Base-by-base conservation (phyloP, 2,797 vertebrate species). In the Danio jaintianensis region DNA sequence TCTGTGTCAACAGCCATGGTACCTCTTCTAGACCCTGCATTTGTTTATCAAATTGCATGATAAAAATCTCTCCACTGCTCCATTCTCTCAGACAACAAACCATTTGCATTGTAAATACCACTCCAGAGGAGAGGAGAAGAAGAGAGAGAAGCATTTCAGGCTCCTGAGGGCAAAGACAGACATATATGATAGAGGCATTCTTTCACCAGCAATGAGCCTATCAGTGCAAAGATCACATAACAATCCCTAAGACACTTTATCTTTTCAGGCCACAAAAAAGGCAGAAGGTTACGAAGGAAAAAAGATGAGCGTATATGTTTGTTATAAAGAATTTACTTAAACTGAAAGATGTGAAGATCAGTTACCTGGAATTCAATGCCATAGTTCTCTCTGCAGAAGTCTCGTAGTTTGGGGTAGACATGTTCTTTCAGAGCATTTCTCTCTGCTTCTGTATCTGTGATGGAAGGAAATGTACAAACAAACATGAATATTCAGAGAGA, bases 331-430 rank as follows among this genome's bases (percentile, higher is more conserved):
- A 48, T 61, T 7, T 48, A 29, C 29, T 29, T 29, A 29, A 29
- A 64, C 11, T 47, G 36, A 29, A 48, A 59, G 38, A 13, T 38
- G 9, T 29, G 18, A 1, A 2, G 13, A 47, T 38, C 3, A 58
- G 53, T 82, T 86, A 99, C 98, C 97, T 99, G 98, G 91, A 99
- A 99, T 92, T 99, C 98, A 90, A 99, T 93, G 68, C 97, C 97
- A 88, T 99, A 99, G 90, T 98, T 99, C 93, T 99, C 98, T 90
- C 98, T 94, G 94, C 97, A 99, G 95, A 99, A 99, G 93, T 99
- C 98, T 85, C 98, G 94, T 82, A 99, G 92, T 86, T 99, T 99
- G 73, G 98, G 98, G 90, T 98, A 98, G 72, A 99, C 96, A 3
- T 98, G 96, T 88, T 99, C 97, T 91, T 95, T 96, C 68, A 99